Evolutionary conservation across 2,113 vertebrate genomes (phyloP).

Genomic region (Apus apus): DNA sequence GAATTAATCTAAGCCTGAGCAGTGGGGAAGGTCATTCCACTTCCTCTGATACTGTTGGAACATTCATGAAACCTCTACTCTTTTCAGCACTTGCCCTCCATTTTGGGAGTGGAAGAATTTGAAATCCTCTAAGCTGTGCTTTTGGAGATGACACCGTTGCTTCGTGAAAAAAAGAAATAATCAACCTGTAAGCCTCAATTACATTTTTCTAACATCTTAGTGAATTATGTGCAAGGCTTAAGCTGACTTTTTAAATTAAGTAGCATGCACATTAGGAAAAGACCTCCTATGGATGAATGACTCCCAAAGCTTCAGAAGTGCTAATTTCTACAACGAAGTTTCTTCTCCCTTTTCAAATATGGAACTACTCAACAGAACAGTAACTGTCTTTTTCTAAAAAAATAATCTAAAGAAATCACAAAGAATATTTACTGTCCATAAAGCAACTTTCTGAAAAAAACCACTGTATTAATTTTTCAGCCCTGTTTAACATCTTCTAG

Average conservation of each 20-base stretch:
- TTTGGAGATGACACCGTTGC: not conserved
- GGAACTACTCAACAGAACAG: not conserved
- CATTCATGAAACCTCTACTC: not conserved
- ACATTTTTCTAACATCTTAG: not conserved
- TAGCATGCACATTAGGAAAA: not conserved
- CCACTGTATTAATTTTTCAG: not conserved
- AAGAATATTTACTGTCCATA: not conserved
- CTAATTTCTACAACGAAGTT: not conserved
- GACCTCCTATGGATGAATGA: not conserved
- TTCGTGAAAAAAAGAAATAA: not conserved
- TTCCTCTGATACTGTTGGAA: not conserved
- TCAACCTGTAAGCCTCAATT: not conserved
- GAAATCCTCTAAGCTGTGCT: not conserved
- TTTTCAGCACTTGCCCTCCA: not conserved
- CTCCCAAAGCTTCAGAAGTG: not conserved
- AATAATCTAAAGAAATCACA: not conserved
- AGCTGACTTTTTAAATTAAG: not conserved
- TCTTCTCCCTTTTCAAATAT: not conserved
- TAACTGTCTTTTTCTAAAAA: not conserved
- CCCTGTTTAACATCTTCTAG: not conserved
- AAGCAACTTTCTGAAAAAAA: not conserved
- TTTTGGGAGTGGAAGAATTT: not conserved
- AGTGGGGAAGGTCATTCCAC: not conserved
- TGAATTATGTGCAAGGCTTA: not conserved
- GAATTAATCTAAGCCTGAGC: not conserved